Conservation (phyloP, 2,888 invertebrate species). For the Podabrus alpinus region DNA sequence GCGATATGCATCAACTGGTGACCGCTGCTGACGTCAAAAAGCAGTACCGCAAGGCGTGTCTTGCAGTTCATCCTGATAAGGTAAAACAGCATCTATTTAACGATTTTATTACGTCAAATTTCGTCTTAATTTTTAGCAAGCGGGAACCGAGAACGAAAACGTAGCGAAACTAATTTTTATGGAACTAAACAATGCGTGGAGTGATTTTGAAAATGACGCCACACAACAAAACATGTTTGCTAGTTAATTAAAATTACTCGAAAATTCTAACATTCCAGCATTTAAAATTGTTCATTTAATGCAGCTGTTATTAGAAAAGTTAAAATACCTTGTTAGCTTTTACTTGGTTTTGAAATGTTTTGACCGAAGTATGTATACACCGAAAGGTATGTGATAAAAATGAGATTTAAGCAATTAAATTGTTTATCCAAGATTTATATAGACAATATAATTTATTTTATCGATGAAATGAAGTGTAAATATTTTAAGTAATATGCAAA, state of each 20-base stretch:
- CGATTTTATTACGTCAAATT: too few relatives aligned
- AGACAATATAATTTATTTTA: constrained; percentile 2
- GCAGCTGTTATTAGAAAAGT: background rate
- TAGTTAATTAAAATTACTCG: constrained; percentile 37
- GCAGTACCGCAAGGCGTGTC: constrained; percentile 91
- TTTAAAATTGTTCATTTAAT: background rate
- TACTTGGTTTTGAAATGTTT: background rate
- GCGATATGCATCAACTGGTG: constrained; percentile 94
- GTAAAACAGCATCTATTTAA: constrained; percentile 58
- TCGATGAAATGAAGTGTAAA: background rate
- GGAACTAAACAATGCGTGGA: constrained; percentile 99
- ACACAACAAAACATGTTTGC: constrained; percentile 77
- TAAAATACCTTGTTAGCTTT: background rate
- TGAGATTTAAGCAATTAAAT: constrained; percentile 3
- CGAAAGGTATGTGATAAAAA: constrained; percentile 1
- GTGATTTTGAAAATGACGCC: constrained; percentile 89
- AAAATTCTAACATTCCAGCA: constrained; percentile 16
- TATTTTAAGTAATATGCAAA: background rate
- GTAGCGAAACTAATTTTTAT: constrained; percentile 97
- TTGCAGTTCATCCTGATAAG: constrained; percentile 99
- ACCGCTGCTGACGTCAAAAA: constrained; percentile 93
- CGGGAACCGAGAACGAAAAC: constrained; percentile 88
- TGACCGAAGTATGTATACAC: background rate
- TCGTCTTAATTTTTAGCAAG: constrained; percentile 68
- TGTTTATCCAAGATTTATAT: background rate